phyloP scores from a whole-genome alignment of 2,797 vertebrate genomes.

The Neopelma chrysocephalum region DNA sequence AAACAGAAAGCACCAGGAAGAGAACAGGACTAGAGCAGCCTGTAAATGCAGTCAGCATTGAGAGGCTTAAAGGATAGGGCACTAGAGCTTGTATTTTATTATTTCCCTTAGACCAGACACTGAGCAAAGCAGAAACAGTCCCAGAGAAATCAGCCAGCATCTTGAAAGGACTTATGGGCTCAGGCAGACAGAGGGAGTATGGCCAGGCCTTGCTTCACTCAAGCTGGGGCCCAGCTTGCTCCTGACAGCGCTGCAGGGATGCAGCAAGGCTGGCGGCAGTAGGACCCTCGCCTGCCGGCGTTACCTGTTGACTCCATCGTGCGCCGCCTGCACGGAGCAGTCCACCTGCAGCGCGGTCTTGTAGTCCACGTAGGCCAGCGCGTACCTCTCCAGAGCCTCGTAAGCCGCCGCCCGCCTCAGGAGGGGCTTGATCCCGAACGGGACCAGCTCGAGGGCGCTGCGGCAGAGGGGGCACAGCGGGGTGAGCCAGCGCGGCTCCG shows the following conservation, averaged over 20 bases:
- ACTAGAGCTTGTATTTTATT: neutral
- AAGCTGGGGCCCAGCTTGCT: accelerated
- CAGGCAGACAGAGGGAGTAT: accelerated
- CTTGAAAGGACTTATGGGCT: neutral
- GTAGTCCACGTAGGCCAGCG: slow-evolving; percentile 90
- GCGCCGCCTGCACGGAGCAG: slow-evolving; percentile 80
- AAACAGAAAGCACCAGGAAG: neutral
- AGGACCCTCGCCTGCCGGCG: accelerated
- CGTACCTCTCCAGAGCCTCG: slow-evolving; percentile 88
- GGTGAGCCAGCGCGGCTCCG: neutral
- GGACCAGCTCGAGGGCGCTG: slow-evolving; percentile 81
- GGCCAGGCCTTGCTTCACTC: accelerated
- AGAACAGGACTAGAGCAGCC: neutral
- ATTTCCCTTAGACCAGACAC: neutral
- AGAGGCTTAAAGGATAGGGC: accelerated
- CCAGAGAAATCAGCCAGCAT: neutral
- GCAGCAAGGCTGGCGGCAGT: accelerated
- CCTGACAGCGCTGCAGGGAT: accelerated
- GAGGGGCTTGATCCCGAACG: slow-evolving; percentile 88
- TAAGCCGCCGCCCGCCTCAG: slow-evolving; percentile 87
- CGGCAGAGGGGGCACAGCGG: neutral
- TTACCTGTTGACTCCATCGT: slow-evolving; percentile 92
- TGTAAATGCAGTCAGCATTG: neutral
- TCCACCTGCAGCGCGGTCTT: slow-evolving; percentile 88
- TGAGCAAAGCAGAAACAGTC: neutral